Conservation (phyloP, 2,113 vertebrate genomes). For the Gallinago jamesoni region DNA sequence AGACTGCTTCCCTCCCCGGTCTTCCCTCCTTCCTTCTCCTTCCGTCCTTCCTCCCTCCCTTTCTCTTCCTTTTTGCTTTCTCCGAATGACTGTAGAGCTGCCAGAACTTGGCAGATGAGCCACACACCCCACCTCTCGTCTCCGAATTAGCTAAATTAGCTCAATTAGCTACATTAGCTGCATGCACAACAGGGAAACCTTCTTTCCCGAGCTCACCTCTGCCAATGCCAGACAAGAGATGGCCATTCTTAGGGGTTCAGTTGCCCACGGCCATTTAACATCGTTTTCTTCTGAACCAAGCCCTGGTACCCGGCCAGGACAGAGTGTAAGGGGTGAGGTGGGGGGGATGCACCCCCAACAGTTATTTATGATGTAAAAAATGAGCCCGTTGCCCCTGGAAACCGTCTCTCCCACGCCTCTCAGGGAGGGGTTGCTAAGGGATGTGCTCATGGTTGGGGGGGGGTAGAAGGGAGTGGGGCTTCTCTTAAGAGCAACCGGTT, state of each 20-base stretch:
- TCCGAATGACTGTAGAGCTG: background rate
- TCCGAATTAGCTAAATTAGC: background rate
- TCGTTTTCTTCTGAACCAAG: background rate
- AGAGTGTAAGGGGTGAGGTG: background rate
- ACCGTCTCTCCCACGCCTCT: background rate
- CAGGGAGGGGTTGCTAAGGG: background rate
- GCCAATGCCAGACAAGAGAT: no score
- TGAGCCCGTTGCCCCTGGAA: background rate
- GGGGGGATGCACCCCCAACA: rapidly evolving
- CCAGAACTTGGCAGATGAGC: background rate
- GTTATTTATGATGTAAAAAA: background rate
- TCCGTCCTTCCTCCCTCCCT: background rate
- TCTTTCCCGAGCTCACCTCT: background rate
- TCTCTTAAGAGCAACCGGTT: background rate
- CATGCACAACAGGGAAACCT: background rate
- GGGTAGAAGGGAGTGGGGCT: background rate
- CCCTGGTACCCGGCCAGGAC: background rate
- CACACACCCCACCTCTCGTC: no score
- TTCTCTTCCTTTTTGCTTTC: background rate
- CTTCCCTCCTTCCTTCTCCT: background rate
- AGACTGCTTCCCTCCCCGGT: background rate
- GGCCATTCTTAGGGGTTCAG: background rate
- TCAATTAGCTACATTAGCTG: background rate
- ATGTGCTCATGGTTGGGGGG: background rate
- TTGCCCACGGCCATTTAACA: background rate